A percentile compares a stretch with the other conserved stretches of the same genome.
These are phyloP conservation scores for Drosophila nigricruria DNA, from an alignment of 2,888 invertebrate species.

Conservation along the genomic window DNA sequence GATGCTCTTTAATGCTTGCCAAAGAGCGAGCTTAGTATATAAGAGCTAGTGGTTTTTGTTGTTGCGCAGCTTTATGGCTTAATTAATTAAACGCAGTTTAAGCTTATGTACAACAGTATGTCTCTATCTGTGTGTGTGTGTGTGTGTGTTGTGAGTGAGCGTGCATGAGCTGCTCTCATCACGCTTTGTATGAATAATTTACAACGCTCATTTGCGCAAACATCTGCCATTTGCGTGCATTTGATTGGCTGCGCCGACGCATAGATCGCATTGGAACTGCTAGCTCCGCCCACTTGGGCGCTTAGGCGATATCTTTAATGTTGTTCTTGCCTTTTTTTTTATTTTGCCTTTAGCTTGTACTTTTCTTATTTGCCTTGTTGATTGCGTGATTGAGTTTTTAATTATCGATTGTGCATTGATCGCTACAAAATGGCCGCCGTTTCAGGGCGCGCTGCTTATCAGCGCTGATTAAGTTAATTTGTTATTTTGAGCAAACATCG, in stretches of 20 bases:
- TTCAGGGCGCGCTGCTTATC: constrained; percentile 59
- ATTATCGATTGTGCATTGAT: constrained; percentile 35
- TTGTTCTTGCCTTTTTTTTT: not conserved
- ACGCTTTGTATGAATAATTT: constrained; percentile 51
- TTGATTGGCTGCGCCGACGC: constrained; percentile 63
- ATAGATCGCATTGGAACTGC: constrained; percentile 43
- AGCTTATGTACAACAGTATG: constrained; percentile 13
- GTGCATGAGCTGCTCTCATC: not conserved
- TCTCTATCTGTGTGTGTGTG: not conserved
- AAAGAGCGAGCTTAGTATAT: constrained; percentile 46
- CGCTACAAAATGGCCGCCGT: constrained; percentile 28
- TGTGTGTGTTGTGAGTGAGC: not conserved
- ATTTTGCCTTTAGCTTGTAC: constrained; percentile 3
- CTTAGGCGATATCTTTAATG: constrained; percentile 12
- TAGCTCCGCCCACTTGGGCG: constrained; percentile 51
- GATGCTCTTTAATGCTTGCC: constrained; percentile 25
- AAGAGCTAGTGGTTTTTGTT: constrained; percentile 22
- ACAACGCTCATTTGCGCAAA: constrained; percentile 48
- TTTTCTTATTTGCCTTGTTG: not conserved
- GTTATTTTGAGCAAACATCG: constrained; percentile 52
- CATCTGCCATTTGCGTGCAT: constrained; percentile 62
- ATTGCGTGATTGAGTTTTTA: constrained; percentile 70
- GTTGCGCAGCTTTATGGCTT: constrained; percentile 66
- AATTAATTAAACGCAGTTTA: constrained; percentile 63
- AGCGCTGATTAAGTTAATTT: constrained; percentile 77